A percentile compares a stretch with the other conserved stretches of the same genome.
phyloP scores from a whole-genome alignment of 2,797 vertebrate genomes.

The Hafferia zeledoni region DNA sequence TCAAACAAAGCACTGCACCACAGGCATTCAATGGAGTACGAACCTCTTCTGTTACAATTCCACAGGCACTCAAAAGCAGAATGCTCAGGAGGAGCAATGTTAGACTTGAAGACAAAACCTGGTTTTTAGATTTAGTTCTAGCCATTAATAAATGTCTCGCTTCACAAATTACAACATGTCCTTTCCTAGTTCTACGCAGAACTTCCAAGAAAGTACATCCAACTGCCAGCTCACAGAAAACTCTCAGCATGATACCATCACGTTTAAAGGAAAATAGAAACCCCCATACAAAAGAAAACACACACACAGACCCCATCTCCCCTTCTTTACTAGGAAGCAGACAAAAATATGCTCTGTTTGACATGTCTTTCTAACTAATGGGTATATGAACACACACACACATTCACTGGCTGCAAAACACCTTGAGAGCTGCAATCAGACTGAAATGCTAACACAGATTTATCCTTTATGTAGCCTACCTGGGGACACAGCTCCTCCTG shows the following conservation, averaged over 20 bases:
- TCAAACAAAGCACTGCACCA: not conserved
- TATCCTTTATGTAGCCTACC: not conserved
- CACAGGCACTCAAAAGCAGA: not conserved
- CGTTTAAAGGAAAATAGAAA: not conserved
- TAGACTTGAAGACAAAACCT: not conserved
- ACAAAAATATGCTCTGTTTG: not conserved
- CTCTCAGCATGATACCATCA: not conserved
- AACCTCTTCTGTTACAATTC: not conserved
- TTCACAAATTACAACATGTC: not conserved
- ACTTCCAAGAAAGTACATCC: not conserved
- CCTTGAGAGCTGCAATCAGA: not conserved
- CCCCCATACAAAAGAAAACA: not conserved
- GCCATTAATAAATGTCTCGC: not conserved
- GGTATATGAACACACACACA: not conserved
- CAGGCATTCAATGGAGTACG: not conserved
- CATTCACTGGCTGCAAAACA: not conserved
- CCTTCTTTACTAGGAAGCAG: not conserved
- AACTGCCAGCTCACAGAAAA: not conserved
- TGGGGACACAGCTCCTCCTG: not conserved
- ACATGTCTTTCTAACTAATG: not conserved
- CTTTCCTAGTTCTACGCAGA: not conserved
- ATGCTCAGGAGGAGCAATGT: not conserved
- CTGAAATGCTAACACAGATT: not conserved
- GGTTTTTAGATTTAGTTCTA: not conserved
- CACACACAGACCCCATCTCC: rapidly evolving